Evolutionary conservation across 1,140 invertebrate genomes (phyloP).

Genomic region (Anagrus nilaparvatae): DNA sequence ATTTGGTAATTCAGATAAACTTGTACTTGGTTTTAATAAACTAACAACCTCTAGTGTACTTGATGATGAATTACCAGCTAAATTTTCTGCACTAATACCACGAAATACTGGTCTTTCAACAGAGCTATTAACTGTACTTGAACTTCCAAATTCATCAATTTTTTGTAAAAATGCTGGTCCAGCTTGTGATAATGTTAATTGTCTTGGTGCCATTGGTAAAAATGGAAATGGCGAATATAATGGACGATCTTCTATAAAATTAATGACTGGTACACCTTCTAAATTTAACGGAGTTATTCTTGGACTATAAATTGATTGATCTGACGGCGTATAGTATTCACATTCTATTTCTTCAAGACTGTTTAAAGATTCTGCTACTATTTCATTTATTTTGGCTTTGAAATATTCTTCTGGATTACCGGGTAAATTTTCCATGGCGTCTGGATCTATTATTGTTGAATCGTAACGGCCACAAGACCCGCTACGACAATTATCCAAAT

Average conservation of each 20-base stretch:
- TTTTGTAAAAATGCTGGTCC: constrained; percentile 20
- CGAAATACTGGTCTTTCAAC: constrained; percentile 24
- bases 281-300: constrained; percentile 21
- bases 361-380: constrained; percentile 16
- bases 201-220: constrained; percentile 28
- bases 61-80: constrained; percentile 30
- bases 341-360: constrained; percentile 51
- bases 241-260: constrained; percentile 46
- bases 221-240: constrained; percentile 26
- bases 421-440: constrained; percentile 48
- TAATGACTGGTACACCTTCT: constrained; percentile 47
- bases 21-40: constrained; percentile 38
- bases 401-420: constrained; percentile 41
- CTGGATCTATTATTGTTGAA: constrained; percentile 60
- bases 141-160: constrained; percentile 27
- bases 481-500: constrained; percentile 85
- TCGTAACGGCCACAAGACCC: constrained; percentile 75
- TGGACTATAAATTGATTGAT: constrained; percentile 40
- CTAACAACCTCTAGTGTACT: constrained; percentile 29
- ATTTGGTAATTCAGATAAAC: constrained; percentile 41
- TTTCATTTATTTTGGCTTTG: constrained; percentile 30
- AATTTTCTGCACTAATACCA: constrained; percentile 29
- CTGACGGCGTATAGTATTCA: constrained; percentile 72
- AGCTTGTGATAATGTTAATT: no score
- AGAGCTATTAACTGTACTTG: constrained; percentile 34